Base-by-base conservation (phyloP, 1,140 invertebrate species). In the Ylistrum balloti region DNA sequence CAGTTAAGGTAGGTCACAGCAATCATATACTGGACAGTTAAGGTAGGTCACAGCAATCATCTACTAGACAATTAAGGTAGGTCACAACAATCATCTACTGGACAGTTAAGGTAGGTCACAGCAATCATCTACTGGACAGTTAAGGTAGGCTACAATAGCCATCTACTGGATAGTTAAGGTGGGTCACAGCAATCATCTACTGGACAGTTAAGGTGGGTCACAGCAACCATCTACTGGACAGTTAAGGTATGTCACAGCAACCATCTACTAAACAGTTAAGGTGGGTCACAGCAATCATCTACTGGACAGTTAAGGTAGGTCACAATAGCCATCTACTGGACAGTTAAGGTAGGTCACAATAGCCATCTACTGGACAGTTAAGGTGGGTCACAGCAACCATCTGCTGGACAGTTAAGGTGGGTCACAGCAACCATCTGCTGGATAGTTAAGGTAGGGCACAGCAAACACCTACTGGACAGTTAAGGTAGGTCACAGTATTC, bases 351-450 rank as follows among this genome's bases (percentile, higher is more conserved):
- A 94, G 95, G 90, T 33, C 2, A 13, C 48, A 7, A n/a, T 32
- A 97, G 89, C n/a, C n/a, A n/a, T n/a, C n/a, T n/a, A n/a, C n/a
- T n/a, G n/a, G n/a, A n/a, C n/a, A n/a, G n/a, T n/a, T n/a, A n/a
- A n/a, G n/a, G n/a, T n/a, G n/a, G n/a, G n/a, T 97, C 13, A 96
- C 97, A 33, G 97, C 97, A 85, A 95, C 97, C 45, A 95, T 97
- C 32, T 97, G 97, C 92, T 97, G 97, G 96, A 91, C 94, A 17
- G 91, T 94, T 22, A 95, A 97, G 94, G 97, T 97, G 94, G 95
- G 90, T 33, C 13, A 96, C 97, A 33, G 97, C 97, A 85, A 95
- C 97, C 45, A 95, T 97, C 32, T 97, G 97, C 92, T 97, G 97
- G 96, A 91, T 93, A 17, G 91, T 94, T 22, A 95, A 97, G 94